Evolutionary conservation across 2,888 invertebrate genomes (phyloP).

Genomic region (Itoplectis maculator): DNA sequence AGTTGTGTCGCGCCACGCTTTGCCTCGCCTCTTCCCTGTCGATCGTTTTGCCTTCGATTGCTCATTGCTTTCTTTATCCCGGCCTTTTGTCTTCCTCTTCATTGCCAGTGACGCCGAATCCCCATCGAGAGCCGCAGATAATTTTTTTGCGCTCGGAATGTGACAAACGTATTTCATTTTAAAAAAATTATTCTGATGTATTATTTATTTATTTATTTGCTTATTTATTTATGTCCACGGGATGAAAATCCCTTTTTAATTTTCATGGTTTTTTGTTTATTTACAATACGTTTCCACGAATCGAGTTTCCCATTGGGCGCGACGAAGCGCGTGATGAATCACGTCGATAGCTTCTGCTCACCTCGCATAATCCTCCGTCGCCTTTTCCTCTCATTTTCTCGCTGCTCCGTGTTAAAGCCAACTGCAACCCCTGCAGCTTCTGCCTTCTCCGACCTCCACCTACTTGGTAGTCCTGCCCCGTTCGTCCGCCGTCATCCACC

Average conservation of each 20-base stretch:
- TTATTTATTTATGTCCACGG: too few relatives aligned
- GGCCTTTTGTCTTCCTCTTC: background rate
- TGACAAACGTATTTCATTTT: background rate
- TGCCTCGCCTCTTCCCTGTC: slow-evolving; percentile 26
- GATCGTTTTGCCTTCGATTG: slow-evolving; percentile 30
- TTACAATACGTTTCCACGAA: slow-evolving; percentile 30
- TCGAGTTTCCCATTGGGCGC: background rate
- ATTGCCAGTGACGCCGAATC: background rate
- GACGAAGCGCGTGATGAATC: slow-evolving; percentile 19
- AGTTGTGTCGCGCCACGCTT: slow-evolving; percentile 39
- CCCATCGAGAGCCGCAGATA: background rate
- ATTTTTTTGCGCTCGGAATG: background rate
- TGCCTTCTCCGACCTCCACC: slow-evolving; percentile 21
- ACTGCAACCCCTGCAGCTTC: background rate
- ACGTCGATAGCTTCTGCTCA: slow-evolving; percentile 2
- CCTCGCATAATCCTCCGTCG: slow-evolving; percentile 38
- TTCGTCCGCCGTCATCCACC: slow-evolving; percentile 22
- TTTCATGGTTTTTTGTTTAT: slow-evolving; percentile 37
- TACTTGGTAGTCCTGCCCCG: slow-evolving; percentile 37
- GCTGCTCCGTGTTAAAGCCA: slow-evolving; percentile 53
- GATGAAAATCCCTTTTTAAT: background rate
- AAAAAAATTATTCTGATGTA: background rate
- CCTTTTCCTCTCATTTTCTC: slow-evolving; percentile 43
- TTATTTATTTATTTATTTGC: background rate
- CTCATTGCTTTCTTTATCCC: slow-evolving; percentile 21